Evolutionary conservation across 1,140 invertebrate species (phyloP).

Genomic region (Harlomillsia oculata): DNA sequence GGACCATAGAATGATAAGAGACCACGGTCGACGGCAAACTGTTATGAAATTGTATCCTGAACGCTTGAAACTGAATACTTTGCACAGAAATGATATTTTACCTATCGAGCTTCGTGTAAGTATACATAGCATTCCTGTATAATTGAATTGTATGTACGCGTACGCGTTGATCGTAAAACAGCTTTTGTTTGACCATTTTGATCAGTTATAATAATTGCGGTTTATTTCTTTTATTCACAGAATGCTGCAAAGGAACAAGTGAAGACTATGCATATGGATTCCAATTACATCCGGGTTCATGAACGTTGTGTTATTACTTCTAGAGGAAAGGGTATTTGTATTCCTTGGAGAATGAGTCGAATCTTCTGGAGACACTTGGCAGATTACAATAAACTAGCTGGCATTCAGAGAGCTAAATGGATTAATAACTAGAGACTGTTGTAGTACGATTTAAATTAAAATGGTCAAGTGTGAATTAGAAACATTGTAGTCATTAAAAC

Average conservation of each 20-base stretch:
- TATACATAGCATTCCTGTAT: background rate
- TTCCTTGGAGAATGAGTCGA: slow-evolving; percentile 70
- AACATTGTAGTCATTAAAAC: too few species aligned
- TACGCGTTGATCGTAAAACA: background rate
- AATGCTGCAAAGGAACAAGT: slow-evolving; percentile 62
- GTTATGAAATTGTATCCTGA: slow-evolving; percentile 59
- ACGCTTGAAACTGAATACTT: slow-evolving; percentile 60
- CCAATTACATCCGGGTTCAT: slow-evolving; percentile 52
- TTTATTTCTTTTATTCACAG: slow-evolving; percentile 39
- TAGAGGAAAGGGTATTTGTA: slow-evolving; percentile 60
- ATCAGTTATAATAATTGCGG: background rate
- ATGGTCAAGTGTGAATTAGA: too few species aligned
- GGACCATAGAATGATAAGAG: slow-evolving; percentile 66
- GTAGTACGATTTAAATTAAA: too few species aligned
- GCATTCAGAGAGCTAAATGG: slow-evolving; percentile 82
- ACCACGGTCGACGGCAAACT: slow-evolving; percentile 65
- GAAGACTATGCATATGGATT: slow-evolving; percentile 61
- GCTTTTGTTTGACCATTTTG: background rate
- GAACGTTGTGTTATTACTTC: slow-evolving; percentile 71
- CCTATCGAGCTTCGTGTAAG: slow-evolving; percentile 56
- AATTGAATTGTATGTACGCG: background rate
- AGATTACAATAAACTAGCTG: slow-evolving; percentile 81
- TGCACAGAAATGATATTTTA: slow-evolving; percentile 70
- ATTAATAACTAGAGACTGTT: too few species aligned
- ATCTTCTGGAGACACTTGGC: slow-evolving; percentile 77